Evolutionary conservation across 1,140 invertebrate species (phyloP).

Genomic region (Scaptodrosophila lebanonensis): DNA sequence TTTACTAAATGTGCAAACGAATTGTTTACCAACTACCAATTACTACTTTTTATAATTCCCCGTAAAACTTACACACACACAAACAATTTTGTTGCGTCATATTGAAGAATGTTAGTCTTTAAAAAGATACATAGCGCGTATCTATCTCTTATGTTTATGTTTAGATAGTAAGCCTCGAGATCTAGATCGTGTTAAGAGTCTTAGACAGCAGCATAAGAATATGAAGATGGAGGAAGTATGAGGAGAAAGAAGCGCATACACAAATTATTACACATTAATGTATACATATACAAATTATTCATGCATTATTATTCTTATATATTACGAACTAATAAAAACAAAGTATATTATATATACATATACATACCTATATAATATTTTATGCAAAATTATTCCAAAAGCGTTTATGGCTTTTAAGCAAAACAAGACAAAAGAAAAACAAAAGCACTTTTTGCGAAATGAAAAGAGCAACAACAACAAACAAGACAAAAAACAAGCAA

Average conservation of each 20-base stretch:
- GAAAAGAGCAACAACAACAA: constrained; percentile 15
- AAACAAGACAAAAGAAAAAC: constrained; percentile 19
- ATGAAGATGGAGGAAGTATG: background rate
- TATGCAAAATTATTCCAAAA: constrained; percentile 20
- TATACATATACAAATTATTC: constrained; percentile 17
- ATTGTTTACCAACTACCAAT: too few relatives aligned
- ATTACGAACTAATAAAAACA: constrained; percentile 42
- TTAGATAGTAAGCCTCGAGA: too few relatives aligned
- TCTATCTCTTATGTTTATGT: too few relatives aligned
- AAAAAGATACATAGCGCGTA: too few relatives aligned
- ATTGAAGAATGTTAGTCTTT: too few relatives aligned
- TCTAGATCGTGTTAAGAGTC: too few relatives aligned
- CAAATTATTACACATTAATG: constrained; percentile 14
- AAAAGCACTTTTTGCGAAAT: constrained; percentile 2
- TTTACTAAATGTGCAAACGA: too few relatives aligned
- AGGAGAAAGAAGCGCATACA: constrained; percentile 1
- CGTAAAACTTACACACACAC: too few relatives aligned
- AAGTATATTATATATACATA: constrained; percentile 39
- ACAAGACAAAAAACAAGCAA: constrained; percentile 12
- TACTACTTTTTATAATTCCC: too few relatives aligned
- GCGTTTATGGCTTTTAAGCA: constrained; percentile 15
- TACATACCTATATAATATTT: constrained; percentile 31
- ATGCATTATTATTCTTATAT: constrained; percentile 19
- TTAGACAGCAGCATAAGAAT: too few relatives aligned
- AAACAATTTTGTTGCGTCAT: too few relatives aligned